Base-by-base conservation (phyloP, 2,797 vertebrate genomes). In the Melanogrammus aeglefinus region DNA sequence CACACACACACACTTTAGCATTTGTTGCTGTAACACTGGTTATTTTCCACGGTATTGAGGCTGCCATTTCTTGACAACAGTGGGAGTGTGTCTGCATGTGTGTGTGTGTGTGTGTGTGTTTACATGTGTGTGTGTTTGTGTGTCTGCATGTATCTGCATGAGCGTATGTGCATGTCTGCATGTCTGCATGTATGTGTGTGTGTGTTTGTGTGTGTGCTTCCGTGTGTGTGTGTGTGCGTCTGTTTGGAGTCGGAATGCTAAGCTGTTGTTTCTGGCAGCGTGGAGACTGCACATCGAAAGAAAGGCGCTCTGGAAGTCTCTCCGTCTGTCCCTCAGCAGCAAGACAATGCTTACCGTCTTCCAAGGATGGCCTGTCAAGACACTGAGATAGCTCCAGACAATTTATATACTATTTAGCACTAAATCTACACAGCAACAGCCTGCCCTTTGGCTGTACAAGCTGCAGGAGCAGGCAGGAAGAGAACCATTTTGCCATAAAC, bases 231-330 rank as follows among this genome's bases (percentile, higher is more conserved):
- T 79, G 73, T 83, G 71, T 73, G 78, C 2, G 74, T 76, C 44
- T 24, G 73, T n/a, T 51, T 70, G 82, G 76, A 83, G 57, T 82
- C 82, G 78, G 84, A 75, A 82, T 74, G 81, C 72, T 77, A 81
- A 90, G 80, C 79, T 88, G 84, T 88, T 88, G 83, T 91, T 90
- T 90, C 87, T 91, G 88, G 91, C 90, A 85, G 82, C 80, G 76
- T 85, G 83, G 87, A 72, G 75, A 80, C 77, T 73, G 82, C 9
- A 31, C 10, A 29, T 83, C 78, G 73, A 83, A 79, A 78, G 76
- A 38, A n/a, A 41, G 33, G 36, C 12, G 27, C 31, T 21, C 71
- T 27, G 69, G 13, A 73, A 83, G 76, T 8, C 10, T 5, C 76
- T 88, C 86, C 83, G 86, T 82, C 79, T 86, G 77, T 74, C 31